These are phyloP conservation scores for Empidonax alnorum DNA, from an alignment of 2,113 vertebrate species.

Conservation along the genomic window DNA sequence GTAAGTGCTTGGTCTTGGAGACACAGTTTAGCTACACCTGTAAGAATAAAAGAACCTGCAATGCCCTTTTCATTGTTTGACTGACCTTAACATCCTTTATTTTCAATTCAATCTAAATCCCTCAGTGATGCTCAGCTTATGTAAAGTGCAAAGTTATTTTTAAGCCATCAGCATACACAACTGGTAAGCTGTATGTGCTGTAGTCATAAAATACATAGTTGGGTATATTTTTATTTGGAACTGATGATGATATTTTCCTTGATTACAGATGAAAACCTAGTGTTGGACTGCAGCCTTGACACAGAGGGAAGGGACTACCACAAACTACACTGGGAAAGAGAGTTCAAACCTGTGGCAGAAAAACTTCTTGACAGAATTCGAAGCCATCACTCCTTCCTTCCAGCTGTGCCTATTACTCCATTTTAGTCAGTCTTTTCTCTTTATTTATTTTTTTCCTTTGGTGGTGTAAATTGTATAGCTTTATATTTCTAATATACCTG, in stretches of 20 bases:
- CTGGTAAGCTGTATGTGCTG: background rate
- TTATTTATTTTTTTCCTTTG: background rate
- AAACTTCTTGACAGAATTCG: constrained; percentile 82
- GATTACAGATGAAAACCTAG: constrained; percentile 82
- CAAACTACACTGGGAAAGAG: constrained; percentile 86
- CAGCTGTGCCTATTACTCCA: constrained; percentile 29
- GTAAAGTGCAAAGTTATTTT: background rate
- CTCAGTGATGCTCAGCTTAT: background rate
- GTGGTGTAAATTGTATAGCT: background rate
- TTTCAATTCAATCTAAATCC: background rate
- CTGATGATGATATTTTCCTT: constrained; percentile 13
- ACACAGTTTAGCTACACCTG: background rate
- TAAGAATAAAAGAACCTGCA: background rate
- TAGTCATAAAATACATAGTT: background rate
- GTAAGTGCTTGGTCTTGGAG: background rate
- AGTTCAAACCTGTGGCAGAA: constrained; percentile 89
- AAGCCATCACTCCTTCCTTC: constrained; percentile 38
- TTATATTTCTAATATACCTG: background rate
- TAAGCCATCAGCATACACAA: background rate
- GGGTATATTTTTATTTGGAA: background rate
- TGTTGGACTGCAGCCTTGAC: constrained; percentile 73
- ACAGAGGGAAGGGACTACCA: constrained; percentile 77
- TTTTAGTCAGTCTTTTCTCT: background rate
- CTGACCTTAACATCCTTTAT: background rate
- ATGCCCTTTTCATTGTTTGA: background rate